Percentiles rank a stretch among this genome's conserved stretches.
Conservation (phyloP, 2,113 vertebrate genomes). For the Ginglymostoma cirratum region DNA sequence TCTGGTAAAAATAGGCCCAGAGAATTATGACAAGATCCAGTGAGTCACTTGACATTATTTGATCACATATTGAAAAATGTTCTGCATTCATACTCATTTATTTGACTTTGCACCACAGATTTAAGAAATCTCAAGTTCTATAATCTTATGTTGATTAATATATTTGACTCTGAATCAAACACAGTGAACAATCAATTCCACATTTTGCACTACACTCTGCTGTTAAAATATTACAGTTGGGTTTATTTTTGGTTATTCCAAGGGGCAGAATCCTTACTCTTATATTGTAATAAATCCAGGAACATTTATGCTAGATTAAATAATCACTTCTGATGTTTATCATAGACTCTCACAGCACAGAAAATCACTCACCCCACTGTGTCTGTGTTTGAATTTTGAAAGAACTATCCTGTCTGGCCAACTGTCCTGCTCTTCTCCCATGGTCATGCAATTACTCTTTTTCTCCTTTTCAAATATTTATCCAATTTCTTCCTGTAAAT, state of each 20-base stretch:
- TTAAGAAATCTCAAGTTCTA: not conserved
- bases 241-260: not conserved
- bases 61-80: not conserved
- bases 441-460: not conserved
- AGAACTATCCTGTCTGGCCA: not conserved
- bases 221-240: not conserved
- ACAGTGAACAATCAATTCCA: not conserved
- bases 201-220: not conserved
- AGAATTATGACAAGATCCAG: not conserved
- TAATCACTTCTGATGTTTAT: slow-evolving; percentile 10
- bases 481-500: not conserved
- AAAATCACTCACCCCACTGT: not conserved
- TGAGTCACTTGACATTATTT: not conserved
- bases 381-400: not conserved
- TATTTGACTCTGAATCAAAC: not conserved
- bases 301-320: not conserved
- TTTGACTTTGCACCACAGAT: not conserved
- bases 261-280: not conserved
- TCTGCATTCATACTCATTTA: not conserved
- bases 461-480: not conserved
- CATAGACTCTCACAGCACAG: not conserved
- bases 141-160: not conserved
- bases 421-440: not conserved
- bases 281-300: not conserved
- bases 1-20: slow-evolving; percentile 1